Evolutionary conservation across 1,140 invertebrate species (phyloP), one percentile per base, ranked within the genome.

Genomic region (Ectropis grisescens): DNA sequence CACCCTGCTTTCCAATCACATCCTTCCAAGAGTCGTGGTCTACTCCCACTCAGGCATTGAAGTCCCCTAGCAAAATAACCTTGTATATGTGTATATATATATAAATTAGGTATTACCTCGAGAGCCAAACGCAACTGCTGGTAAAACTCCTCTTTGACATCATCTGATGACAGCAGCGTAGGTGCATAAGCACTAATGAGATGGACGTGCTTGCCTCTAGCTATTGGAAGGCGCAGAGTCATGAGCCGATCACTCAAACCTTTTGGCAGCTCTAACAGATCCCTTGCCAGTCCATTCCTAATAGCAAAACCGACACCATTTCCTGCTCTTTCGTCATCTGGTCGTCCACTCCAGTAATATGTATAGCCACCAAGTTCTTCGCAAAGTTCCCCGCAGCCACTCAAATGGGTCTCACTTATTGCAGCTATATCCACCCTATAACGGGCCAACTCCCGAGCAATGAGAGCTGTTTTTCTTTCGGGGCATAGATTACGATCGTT

Each of bases 391-490:
- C 53, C 45, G 10, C 12, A 2, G 3, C 37, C 42, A 28, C 27
- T 35, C 1, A 53, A 28, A 29, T 47, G 46, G 1, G 45, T 47
- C 31, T 57, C 40, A 11, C 45, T 52, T 10, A 57, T 38, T 24
- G 48, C 42, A 11, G 45, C 44, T 11, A 48, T 47, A 9, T 57
- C 42, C 1, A 52, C 34, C 5, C 39, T 47, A 11, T 52, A 57
- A 9, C 41, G 30, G 8, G 34, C 13, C 24, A 44, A 13, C n/a
- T 50, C 50, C 22, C 39, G 16, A 1, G 47, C 54, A 11, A 54
- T 50, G 2, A 54, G 22, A 5, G 41, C 32, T 8, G 50, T 53
- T 15, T 47, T 47, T 33, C 42, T 49, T 15, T 54, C 36, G 4
- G 46, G 46, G 24, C 50, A 46, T 19, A 32, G 24, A 13, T 28